phyloP scores from a whole-genome alignment of 2,797 vertebrate species.

The Toxotes lorentzi region DNA sequence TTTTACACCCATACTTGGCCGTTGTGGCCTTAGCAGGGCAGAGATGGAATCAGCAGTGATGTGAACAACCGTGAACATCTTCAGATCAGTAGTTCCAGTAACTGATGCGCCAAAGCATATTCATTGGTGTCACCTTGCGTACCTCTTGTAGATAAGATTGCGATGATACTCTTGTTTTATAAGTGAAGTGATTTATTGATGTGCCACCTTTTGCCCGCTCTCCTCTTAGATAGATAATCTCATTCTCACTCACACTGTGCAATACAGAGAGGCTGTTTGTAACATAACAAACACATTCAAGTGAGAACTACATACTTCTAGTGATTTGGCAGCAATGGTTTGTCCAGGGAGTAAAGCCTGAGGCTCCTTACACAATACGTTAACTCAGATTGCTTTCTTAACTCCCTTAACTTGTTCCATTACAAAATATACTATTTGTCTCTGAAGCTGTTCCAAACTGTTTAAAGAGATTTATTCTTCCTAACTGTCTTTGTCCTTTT shows the following conservation, averaged over 20 bases:
- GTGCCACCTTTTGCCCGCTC: constrained; percentile 33
- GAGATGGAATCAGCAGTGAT: constrained; percentile 5
- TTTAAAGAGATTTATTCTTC: not conserved
- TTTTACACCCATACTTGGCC: not conserved
- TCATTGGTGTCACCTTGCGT: constrained; percentile 32
- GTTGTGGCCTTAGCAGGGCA: not conserved
- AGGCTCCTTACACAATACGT: constrained; percentile 36
- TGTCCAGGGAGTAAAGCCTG: constrained; percentile 45
- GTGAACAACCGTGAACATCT: constrained; percentile 25
- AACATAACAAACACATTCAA: constrained; percentile 21
- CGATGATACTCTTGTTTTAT: constrained; percentile 45
- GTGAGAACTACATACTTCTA: constrained; percentile 28
- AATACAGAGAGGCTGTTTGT: constrained; percentile 29
- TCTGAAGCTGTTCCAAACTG: constrained; percentile 20
- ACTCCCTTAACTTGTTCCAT: constrained; percentile 23
- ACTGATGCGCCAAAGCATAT: constrained; percentile 28
- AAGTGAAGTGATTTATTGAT: constrained; percentile 48
- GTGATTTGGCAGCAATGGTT: constrained; percentile 49
- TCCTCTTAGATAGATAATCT: constrained; percentile 61
- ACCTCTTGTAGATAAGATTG: constrained; percentile 41
- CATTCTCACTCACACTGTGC: constrained; percentile 26
- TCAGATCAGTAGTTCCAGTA: constrained; percentile 17
- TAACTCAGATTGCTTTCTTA: constrained; percentile 42
- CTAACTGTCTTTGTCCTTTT: not conserved
- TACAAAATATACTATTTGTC: constrained; percentile 20